Percentiles rank a stretch among this genome's conserved stretches.
Conservation (phyloP, 2,888 invertebrate genomes). For the Drosophila rubida region DNA sequence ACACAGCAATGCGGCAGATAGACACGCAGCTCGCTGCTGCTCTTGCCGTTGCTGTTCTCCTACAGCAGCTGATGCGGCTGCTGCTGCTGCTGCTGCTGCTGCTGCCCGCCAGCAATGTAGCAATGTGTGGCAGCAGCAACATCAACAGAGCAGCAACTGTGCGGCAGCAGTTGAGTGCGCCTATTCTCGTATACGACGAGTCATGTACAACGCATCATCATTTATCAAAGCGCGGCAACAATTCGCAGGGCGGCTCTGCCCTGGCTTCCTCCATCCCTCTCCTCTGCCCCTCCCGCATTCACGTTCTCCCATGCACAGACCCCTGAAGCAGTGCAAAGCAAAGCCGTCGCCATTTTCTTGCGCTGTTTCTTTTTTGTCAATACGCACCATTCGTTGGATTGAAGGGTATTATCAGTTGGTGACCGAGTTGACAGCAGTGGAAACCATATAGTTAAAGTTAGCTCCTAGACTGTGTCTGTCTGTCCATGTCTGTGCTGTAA, state of each 20-base stretch:
- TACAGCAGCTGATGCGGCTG: no score
- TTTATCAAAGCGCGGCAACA: slow-evolving; percentile 70
- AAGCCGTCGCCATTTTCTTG: slow-evolving; percentile 64
- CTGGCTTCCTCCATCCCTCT: neutral
- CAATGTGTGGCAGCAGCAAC: slow-evolving; percentile 11
- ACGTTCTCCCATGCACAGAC: neutral
- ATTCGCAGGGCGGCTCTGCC: slow-evolving; percentile 42
- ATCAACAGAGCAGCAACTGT: slow-evolving; percentile 9
- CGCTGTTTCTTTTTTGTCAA: slow-evolving; percentile 17
- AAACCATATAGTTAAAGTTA: no score
- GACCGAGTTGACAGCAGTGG: no score
- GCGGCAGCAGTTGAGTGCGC: slow-evolving; percentile 25
- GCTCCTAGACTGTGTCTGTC: no score
- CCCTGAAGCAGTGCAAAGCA: slow-evolving; percentile 26
- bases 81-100: slow-evolving; percentile 4
- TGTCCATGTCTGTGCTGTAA: no score
- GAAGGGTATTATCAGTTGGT: neutral
- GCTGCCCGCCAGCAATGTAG: slow-evolving; percentile 17
- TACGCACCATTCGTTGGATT: no score
- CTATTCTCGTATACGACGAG: slow-evolving; percentile 56
- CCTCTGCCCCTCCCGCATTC: neutral
- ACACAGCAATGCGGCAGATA: slow-evolving; percentile 7
- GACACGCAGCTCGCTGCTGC: slow-evolving; percentile 2
- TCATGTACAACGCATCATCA: slow-evolving; percentile 79
- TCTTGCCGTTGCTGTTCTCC: neutral